These are phyloP conservation scores for Tyto alba DNA, from an alignment of 2,113 vertebrate species.

Conservation along the genomic window DNA sequence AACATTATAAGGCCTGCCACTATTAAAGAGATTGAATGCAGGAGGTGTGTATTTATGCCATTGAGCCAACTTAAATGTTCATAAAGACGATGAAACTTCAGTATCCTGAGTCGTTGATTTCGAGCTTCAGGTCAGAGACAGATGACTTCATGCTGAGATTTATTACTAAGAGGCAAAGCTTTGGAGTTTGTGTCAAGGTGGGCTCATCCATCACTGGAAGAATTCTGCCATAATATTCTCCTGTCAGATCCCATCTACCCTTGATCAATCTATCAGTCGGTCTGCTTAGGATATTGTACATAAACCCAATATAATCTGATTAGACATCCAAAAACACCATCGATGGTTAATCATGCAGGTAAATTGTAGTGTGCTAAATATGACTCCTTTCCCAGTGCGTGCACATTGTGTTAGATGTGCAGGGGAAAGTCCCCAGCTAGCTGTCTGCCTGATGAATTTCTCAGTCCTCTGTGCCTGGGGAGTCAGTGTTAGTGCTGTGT, in stretches of 20 bases:
- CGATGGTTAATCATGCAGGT: conserved; percentile 56
- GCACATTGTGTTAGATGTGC: background rate
- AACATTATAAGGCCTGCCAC: conserved; percentile 52
- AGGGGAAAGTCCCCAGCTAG: background rate
- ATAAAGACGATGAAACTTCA: conserved; percentile 52
- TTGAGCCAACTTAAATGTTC: conserved; percentile 45
- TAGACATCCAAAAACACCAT: background rate
- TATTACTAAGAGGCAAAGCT: conserved; percentile 53
- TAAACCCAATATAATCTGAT: conserved; percentile 31
- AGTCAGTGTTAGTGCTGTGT: background rate
- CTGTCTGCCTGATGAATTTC: conserved; percentile 11
- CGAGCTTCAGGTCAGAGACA: conserved; percentile 65
- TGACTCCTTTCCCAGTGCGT: background rate
- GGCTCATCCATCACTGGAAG: conserved; percentile 33
- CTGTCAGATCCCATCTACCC: conserved; percentile 42
- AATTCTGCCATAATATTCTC: conserved; percentile 54
- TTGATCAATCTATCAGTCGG: conserved; percentile 47
- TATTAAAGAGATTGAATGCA: conserved; percentile 56
- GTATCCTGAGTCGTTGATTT: conserved; percentile 39
- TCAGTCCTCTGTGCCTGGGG: background rate
- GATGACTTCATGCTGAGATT: conserved; percentile 60
- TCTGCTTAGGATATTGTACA: conserved; percentile 49
- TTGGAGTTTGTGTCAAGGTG: conserved; percentile 58
- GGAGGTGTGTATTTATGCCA: conserved; percentile 35
- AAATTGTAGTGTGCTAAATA: conserved; percentile 30